These are phyloP conservation scores for Apogon hyalosoma DNA, from an alignment of 2,797 vertebrate species.

Conservation along the genomic window DNA sequence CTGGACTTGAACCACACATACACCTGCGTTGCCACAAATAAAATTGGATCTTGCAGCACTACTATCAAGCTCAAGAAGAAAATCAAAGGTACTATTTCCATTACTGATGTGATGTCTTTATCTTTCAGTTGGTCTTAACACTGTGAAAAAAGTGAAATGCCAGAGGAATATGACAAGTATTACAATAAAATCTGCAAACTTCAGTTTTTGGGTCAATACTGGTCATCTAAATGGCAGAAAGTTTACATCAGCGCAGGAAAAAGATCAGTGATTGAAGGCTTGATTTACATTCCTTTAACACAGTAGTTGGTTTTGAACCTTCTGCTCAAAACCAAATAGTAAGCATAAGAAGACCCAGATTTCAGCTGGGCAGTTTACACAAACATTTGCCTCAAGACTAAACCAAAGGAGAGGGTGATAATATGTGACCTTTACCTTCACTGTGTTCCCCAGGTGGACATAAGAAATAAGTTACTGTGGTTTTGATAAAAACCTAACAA, in stretches of 20 bases:
- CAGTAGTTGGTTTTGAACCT: too few species aligned
- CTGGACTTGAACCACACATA: conserved; percentile 81
- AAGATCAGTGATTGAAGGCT: too few species aligned
- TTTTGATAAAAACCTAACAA: conserved; percentile 2
- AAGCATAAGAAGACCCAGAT: too few species aligned
- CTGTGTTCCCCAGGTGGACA: too few species aligned
- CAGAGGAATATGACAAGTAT: background rate
- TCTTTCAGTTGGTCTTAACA: background rate
- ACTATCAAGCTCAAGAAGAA: conserved; percentile 81
- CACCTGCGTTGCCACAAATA: conserved; percentile 86
- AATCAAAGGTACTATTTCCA: conserved; percentile 76
- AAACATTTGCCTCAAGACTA: too few species aligned
- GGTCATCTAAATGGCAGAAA: too few species aligned
- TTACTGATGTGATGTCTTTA: background rate
- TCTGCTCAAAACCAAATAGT: too few species aligned
- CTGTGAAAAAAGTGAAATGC: background rate
- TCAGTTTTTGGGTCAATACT: too few species aligned
- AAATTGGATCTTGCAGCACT: conserved; percentile 73
- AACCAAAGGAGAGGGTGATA: background rate
- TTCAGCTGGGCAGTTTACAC: too few species aligned
- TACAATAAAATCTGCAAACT: background rate
- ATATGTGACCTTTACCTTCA: background rate
- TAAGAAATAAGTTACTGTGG: background rate
- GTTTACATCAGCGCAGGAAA: too few species aligned
- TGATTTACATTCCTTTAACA: too few species aligned